phyloP scores from a whole-genome alignment of 2,888 invertebrate genomes.

The Philhelius pedissequus region DNA sequence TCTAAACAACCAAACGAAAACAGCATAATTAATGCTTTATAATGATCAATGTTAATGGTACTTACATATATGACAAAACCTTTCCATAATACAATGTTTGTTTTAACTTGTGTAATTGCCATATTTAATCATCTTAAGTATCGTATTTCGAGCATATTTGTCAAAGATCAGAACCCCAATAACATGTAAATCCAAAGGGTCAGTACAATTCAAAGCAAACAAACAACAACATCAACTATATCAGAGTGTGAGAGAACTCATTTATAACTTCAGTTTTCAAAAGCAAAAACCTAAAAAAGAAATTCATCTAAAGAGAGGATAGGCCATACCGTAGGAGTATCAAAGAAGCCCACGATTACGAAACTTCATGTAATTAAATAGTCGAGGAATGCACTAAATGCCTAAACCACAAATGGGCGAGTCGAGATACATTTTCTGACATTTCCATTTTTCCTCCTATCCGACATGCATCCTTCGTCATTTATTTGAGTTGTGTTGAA shows the following conservation, averaged over 20 bases:
- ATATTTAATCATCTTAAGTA: conserved; percentile 14
- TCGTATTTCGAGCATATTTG: conserved; percentile 45
- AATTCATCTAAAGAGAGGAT: neutral
- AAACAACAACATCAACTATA: neutral
- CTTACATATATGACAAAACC: no score
- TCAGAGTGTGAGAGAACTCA: conserved; percentile 16
- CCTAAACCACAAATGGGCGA: conserved; percentile 62
- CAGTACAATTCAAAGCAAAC: neutral
- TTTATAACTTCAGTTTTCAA: neutral
- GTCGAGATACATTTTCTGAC: conserved; percentile 27
- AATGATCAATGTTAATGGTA: no score
- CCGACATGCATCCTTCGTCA: conserved; percentile 37
- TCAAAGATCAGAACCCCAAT: conserved; percentile 17
- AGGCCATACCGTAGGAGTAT: no score
- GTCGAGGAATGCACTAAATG: conserved; percentile 40
- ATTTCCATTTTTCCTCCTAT: conserved; percentile 41
- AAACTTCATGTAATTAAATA: conserved; percentile 37
- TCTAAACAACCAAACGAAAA: no score
- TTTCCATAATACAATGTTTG: no score
- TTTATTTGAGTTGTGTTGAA: conserved; percentile 50
- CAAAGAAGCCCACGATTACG: conserved; percentile 39
- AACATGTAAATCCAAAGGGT: neutral
- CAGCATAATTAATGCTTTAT: no score
- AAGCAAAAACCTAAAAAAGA: neutral
- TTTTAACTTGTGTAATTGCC: conserved; percentile 1